A percentile compares a stretch with the other conserved stretches of the same genome.
Evolutionary conservation across 2,888 invertebrate genomes (phyloP).

Genomic region (Mechanitis messenoides): DNA sequence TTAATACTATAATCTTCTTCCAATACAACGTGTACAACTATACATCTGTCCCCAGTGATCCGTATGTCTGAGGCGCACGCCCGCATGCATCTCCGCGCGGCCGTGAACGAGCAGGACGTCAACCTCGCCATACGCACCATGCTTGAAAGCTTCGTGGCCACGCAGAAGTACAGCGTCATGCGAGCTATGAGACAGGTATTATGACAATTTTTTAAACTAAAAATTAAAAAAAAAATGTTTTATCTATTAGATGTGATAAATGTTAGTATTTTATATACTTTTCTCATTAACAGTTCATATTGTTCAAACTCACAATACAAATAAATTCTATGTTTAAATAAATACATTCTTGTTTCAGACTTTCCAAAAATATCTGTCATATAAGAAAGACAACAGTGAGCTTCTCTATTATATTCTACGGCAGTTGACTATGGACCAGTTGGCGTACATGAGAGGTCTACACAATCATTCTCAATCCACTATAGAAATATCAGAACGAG

Average conservation of each 20-base stretch:
- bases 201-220: neutral
- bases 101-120: constrained; percentile 95
- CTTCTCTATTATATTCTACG: constrained; percentile 95
- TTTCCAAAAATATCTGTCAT: constrained; percentile 94
- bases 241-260: too few relatives aligned
- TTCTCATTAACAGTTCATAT: too few relatives aligned
- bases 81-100: constrained; percentile 93
- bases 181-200: constrained; percentile 90
- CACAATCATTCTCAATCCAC: constrained; percentile 81
- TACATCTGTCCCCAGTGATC: constrained; percentile 79
- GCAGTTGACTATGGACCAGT: constrained; percentile 93
- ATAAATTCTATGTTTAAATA: too few relatives aligned
- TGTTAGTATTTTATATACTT: too few relatives aligned
- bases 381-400: constrained; percentile 97
- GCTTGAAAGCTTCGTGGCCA: constrained; percentile 98
- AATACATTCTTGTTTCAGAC: constrained; percentile 75
- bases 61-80: constrained; percentile 99
- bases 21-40: neutral
- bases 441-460: constrained; percentile 86
- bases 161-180: constrained; percentile 99
- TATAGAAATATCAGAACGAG: constrained; percentile 88
- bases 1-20: too few relatives aligned
- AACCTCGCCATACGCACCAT: constrained; percentile 98
- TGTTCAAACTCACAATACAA: too few relatives aligned
- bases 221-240: neutral